phyloP scores from a whole-genome alignment of 2,797 vertebrate species.

The Pipistrellus kuhlii region DNA sequence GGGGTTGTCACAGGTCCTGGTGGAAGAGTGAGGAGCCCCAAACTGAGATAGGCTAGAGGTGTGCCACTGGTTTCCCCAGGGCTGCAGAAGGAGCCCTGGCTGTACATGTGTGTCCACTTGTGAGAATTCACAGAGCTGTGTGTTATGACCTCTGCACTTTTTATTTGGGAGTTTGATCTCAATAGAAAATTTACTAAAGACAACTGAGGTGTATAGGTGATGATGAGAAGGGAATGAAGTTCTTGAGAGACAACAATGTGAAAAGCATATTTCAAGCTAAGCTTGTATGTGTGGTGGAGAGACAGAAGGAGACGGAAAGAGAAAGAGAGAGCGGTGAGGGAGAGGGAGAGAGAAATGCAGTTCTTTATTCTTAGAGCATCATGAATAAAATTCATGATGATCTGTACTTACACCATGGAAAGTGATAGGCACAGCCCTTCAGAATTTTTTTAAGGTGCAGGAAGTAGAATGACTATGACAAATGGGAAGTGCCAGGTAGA shows the following conservation, averaged over 20 bases:
- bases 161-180: neutral
- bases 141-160: neutral
- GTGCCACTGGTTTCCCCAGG: neutral
- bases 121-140: neutral
- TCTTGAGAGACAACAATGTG: neutral
- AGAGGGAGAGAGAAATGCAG: neutral
- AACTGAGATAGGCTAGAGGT: neutral
- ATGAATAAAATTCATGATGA: slow-evolving; percentile 51
- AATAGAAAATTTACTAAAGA: slow-evolving; percentile 2
- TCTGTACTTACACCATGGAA: neutral
- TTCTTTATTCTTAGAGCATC: slow-evolving; percentile 27
- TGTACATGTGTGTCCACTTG: neutral
- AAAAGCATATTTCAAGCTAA: neutral
- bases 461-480: slow-evolving; percentile 62
- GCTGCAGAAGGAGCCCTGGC: neutral
- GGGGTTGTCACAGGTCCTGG: neutral
- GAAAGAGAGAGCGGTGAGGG: too few relatives aligned
- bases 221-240: slow-evolving; percentile 24
- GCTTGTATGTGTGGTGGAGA: neutral
- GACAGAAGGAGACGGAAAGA: neutral
- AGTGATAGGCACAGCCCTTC: slow-evolving; percentile 51
- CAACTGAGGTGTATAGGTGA: neutral
- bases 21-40: neutral
- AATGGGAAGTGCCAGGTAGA: slow-evolving; percentile 64
- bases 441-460: neutral